A percentile compares a stretch with the other conserved stretches of the same genome.
These are phyloP conservation scores for Nannospalax galili DNA, from an alignment of 2,113 vertebrate species.

Conservation along the genomic window DNA sequence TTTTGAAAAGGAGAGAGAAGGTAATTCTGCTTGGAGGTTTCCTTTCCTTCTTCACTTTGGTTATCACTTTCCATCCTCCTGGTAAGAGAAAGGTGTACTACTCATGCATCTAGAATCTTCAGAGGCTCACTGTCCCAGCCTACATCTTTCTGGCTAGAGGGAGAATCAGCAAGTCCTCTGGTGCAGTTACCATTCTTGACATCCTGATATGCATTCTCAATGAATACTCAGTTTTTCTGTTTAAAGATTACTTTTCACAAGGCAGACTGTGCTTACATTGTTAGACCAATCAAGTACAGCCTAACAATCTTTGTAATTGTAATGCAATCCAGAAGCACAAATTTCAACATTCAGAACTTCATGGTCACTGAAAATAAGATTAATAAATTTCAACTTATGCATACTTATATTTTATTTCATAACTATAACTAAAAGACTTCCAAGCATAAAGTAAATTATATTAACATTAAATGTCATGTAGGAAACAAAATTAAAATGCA, in stretches of 20 bases:
- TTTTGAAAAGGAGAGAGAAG: neutral
- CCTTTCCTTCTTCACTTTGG: neutral
- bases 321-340: neutral
- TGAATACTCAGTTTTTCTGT: neutral
- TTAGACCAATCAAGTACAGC: neutral
- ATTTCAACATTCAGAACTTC: neutral
- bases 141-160: neutral
- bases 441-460: neutral
- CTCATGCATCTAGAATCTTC: neutral
- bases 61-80: neutral
- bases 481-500: neutral
- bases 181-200: neutral
- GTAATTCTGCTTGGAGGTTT: neutral
- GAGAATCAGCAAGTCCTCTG: neutral
- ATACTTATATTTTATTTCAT: neutral
- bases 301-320: neutral
- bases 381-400: neutral
- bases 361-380: neutral
- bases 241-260: neutral
- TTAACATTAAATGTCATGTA: slow-evolving; percentile 3
- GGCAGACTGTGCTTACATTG: neutral
- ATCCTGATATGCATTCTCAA: neutral
- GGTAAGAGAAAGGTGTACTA: neutral
- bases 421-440: slow-evolving; percentile 9
- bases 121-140: too few relatives aligned